Percentiles rank a stretch among this genome's conserved stretches.
Conservation (phyloP, 2,888 invertebrate genomes). For the Choreutis nemorana region DNA sequence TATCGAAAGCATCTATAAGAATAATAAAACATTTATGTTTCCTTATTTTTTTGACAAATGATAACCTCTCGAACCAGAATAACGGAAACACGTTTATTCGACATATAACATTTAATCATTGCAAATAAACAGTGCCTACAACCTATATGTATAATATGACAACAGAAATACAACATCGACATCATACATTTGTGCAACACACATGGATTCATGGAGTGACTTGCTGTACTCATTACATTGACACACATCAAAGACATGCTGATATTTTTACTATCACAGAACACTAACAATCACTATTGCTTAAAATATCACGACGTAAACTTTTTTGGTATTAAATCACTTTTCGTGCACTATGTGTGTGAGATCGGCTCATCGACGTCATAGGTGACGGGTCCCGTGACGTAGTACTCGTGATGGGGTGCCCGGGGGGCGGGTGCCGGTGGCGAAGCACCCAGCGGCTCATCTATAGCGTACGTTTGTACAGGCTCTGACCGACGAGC, state of each 20-base stretch:
- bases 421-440: conserved; percentile 8
- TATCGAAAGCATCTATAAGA: too few relatives aligned
- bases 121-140: too few relatives aligned
- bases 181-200: too few relatives aligned
- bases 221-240: background rate
- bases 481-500: conserved; percentile 14
- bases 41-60: too few relatives aligned
- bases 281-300: background rate
- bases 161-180: too few relatives aligned
- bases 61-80: too few relatives aligned
- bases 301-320: too few relatives aligned
- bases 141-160: too few relatives aligned
- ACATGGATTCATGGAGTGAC: background rate
- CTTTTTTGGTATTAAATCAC: too few relatives aligned
- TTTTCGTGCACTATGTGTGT: conserved; percentile 13
- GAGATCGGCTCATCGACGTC: conserved; percentile 65
- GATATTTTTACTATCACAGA: background rate
- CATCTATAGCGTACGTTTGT: conserved; percentile 62
- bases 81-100: too few relatives aligned
- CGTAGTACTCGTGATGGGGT: conserved; percentile 25
- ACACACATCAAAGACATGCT: background rate
- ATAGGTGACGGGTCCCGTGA: conserved; percentile 60
- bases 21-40: too few relatives aligned
- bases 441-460: conserved; percentile 27
- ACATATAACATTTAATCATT: too few relatives aligned